A percentile compares a stretch with the other conserved stretches of the same genome.
These are phyloP conservation scores for Metridium senile DNA, from an alignment of 92 coral and sea anemone species.

Conservation along the genomic window DNA sequence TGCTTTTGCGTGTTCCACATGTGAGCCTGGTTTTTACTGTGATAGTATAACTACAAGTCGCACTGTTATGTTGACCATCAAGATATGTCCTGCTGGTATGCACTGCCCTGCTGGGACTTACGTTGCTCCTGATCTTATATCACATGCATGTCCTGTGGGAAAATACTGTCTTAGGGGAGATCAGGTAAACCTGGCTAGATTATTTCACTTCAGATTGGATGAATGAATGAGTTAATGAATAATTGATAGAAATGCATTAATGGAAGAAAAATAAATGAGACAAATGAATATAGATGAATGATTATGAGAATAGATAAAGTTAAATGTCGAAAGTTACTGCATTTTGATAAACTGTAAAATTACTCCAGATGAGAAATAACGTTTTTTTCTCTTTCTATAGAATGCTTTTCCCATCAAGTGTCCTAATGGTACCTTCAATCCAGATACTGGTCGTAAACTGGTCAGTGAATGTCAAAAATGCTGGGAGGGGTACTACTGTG, in stretches of 20 bases:
- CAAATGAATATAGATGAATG: no score
- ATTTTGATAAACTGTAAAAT: neutral
- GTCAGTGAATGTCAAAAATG: slow-evolving; percentile 91
- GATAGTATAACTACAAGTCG: slow-evolving; percentile 86
- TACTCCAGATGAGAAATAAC: no score
- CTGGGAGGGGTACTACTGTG: slow-evolving; percentile 91
- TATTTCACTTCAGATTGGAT: neutral
- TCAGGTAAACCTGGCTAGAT: slow-evolving; percentile 58
- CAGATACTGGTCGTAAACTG: slow-evolving; percentile 82
- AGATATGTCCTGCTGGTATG: slow-evolving; percentile 95
- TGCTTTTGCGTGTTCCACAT: slow-evolving; percentile 77
- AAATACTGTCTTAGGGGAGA: slow-evolving; percentile 94
- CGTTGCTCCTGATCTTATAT: slow-evolving; percentile 84
- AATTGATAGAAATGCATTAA: no score
- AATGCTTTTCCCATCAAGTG: slow-evolving; percentile 85
- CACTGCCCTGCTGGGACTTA: slow-evolving; percentile 85
- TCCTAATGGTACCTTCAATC: slow-evolving; percentile 94
- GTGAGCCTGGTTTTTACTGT: slow-evolving; percentile 94
- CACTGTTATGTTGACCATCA: slow-evolving; percentile 61
- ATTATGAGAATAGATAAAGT: no score
- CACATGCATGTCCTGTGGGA: slow-evolving; percentile 81
- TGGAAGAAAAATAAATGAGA: no score
- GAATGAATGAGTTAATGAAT: no score
- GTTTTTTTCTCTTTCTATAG: slow-evolving; percentile 32
- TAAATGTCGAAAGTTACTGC: no score